Evolutionary conservation across 2,888 invertebrate species (phyloP), one percentile per base, ranked within the genome.

Genomic region (Stomorhina lunata): DNA sequence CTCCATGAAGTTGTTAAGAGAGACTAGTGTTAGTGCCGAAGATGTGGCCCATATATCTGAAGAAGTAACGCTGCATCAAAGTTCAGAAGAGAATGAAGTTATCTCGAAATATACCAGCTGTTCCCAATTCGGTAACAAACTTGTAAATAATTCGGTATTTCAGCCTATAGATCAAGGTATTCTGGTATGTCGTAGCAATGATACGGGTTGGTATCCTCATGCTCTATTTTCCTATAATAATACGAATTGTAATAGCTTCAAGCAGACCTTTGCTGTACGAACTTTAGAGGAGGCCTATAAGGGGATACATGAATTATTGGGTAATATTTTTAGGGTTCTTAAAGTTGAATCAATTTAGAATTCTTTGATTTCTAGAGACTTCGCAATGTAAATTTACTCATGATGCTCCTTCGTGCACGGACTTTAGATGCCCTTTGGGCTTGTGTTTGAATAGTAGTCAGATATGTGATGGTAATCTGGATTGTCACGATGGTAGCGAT

Each of bases 401-500:
- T 40, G 27, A 84, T 0, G 61, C 76, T 4, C 88, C 90, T 1
- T 7, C 53, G 1, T 96, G 96, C 86, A 17, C 65, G 87, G 92
- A 65, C 93, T 95, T 40, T 88, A 92, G 95, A 69, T 97, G 96
- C 89, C 91, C 92, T 17, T 90, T 95, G 66, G 96, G 96, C 0
- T 90, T 93, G 37, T 96, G 96, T 88, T 87, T 96, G 43, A 87
- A 92, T 1, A 88, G 92, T 77, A 87, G 90, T 6, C 91, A 93
- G 79, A 90, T 95, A 12, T 96, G 96, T 88, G 93, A 96, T 88
- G 95, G 94, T 0, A 91, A 94, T 48, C 91, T 90, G 0, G 93
- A 96, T 86, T 96, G 96, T 85, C 93, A 93, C 72, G 94, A 95
- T 86, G 94, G 93, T 10, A 92, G 92, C 43, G 96, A 96, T 86